phyloP scores from a whole-genome alignment of 2,113 vertebrate species.

The Melierax canorus region DNA sequence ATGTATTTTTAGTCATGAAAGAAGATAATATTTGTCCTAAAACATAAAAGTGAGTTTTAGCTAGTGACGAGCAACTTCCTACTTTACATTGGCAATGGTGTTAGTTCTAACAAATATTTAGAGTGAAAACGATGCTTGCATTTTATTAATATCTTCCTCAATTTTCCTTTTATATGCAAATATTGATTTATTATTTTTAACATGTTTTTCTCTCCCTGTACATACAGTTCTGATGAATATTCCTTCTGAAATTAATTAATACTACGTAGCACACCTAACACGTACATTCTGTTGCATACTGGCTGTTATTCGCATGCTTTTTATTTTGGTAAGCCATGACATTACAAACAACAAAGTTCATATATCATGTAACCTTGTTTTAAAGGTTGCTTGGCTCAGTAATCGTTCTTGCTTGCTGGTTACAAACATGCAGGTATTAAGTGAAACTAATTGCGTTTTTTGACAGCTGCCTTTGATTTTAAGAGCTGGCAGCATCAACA shows the following conservation, averaged over 20 bases:
- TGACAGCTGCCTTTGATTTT: neutral
- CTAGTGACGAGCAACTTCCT: neutral
- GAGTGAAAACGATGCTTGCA: neutral
- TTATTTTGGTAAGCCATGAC: neutral
- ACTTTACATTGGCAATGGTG: neutral
- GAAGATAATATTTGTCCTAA: neutral
- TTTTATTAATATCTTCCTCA: neutral
- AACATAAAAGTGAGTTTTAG: neutral
- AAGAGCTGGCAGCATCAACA: neutral
- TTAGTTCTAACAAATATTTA: neutral
- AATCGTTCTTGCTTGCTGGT: neutral
- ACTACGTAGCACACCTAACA: neutral
- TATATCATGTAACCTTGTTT: neutral
- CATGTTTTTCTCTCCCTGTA: neutral
- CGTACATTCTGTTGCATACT: neutral
- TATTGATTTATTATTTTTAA: neutral
- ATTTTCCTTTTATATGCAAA: neutral
- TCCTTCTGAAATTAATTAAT: neutral
- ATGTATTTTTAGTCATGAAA: neutral
- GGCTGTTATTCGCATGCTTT: neutral
- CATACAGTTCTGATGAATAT: neutral
- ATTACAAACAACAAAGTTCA: neutral
- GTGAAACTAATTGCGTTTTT: neutral
- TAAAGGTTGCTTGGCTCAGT: neutral
- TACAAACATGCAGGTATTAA: neutral